Evolutionary conservation across 1,140 invertebrate genomes (phyloP).

Genomic region (Condylostylus longicornis): DNA sequence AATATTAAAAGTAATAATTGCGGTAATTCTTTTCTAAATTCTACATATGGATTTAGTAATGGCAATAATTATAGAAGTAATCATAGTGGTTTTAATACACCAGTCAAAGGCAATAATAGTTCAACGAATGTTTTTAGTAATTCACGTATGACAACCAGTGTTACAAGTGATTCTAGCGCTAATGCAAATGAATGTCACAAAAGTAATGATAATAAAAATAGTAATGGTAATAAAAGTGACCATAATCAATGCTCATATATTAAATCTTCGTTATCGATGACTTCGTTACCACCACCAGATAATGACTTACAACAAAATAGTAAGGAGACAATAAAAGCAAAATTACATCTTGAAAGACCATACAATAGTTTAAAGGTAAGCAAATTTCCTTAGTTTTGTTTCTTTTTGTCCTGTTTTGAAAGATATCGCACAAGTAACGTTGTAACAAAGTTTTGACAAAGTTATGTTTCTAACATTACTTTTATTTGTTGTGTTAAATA

Average conservation of each 20-base stretch:
- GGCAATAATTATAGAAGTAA: too few relatives aligned
- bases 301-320: constrained; percentile 21
- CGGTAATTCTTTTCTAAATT: too few relatives aligned
- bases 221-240: constrained; percentile 2
- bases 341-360: constrained; percentile 34
- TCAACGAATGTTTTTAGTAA: too few relatives aligned
- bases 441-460: not conserved
- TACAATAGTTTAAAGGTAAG: constrained; percentile 56
- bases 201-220: too few relatives aligned
- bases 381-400: not conserved
- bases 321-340: constrained; percentile 24
- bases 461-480: not conserved
- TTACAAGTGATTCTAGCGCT: too few relatives aligned
- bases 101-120: too few relatives aligned
- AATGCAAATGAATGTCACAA: too few relatives aligned
- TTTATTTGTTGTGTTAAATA: not conserved
- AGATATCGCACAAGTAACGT: not conserved
- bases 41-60: too few relatives aligned
- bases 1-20: too few relatives aligned
- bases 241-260: constrained; percentile 10
- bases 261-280: constrained; percentile 30
- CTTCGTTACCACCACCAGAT: constrained; percentile 27
- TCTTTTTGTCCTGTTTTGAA: not conserved
- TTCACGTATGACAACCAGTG: too few relatives aligned
- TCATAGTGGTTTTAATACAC: too few relatives aligned